Percentiles rank a stretch among this genome's conserved stretches.
Evolutionary conservation across 2,797 vertebrate genomes (phyloP).

Genomic region (Paratrypauchen microcephalus): DNA sequence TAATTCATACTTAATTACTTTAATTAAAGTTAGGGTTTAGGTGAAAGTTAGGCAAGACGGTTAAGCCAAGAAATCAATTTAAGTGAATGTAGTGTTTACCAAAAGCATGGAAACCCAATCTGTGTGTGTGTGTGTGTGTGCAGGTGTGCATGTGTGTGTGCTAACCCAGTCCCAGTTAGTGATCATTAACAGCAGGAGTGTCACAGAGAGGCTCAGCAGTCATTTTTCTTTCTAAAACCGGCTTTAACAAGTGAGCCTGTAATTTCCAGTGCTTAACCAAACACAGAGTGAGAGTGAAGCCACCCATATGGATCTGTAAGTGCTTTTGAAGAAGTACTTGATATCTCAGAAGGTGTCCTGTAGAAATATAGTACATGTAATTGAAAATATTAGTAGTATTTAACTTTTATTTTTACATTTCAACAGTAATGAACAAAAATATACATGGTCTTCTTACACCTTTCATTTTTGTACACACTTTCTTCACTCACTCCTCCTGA

Average conservation of each 20-base stretch:
- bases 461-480: not conserved
- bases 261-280: slow-evolving; percentile 77
- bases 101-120: slow-evolving; percentile 8
- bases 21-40: no score
- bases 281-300: slow-evolving; percentile 56
- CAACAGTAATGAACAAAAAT: no score
- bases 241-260: slow-evolving; percentile 87
- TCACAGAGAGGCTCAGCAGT: slow-evolving; percentile 85
- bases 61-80: no score
- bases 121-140: slow-evolving; percentile 67
- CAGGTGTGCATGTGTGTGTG: slow-evolving; percentile 59
- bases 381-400: no score
- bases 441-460: no score
- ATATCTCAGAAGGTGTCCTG: not conserved
- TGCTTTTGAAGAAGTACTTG: not conserved
- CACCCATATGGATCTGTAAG: slow-evolving; percentile 12
- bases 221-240: slow-evolving; percentile 90
- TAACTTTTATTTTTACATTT: no score
- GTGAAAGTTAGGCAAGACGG: no score
- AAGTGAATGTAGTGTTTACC: no score
- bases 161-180: slow-evolving; percentile 79
- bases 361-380: not conserved
- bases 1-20: no score
- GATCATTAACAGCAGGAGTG: slow-evolving; percentile 88
- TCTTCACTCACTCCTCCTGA: not conserved